Percentiles rank a stretch among this genome's conserved stretches.
phyloP scores from a whole-genome alignment of 2,113 vertebrate species.

The Aegotheles bennettii region DNA sequence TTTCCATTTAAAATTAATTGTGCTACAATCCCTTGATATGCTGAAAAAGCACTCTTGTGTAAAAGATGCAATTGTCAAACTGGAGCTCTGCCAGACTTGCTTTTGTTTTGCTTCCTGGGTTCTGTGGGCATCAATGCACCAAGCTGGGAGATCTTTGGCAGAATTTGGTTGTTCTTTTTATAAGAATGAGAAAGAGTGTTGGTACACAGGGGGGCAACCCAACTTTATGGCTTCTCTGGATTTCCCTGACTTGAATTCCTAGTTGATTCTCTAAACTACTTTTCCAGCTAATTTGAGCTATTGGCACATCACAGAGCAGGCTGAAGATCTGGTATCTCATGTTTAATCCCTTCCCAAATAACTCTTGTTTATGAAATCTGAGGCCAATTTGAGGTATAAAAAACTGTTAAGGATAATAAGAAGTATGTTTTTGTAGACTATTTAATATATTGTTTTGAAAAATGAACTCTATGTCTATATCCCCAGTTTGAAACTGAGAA shows the following conservation, averaged over 20 bases:
- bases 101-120: not conserved
- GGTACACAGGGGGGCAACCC: not conserved
- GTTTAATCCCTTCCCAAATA: not conserved
- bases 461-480: not conserved
- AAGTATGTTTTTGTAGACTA: not conserved
- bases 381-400: not conserved
- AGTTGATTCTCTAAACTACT: not conserved
- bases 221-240: not conserved
- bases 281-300: not conserved
- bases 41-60: not conserved
- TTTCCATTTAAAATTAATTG: not conserved
- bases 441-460: not conserved
- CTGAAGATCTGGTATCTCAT: not conserved
- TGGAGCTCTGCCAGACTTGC: not conserved
- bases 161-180: not conserved
- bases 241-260: not conserved
- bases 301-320: not conserved
- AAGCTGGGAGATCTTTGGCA: not conserved
- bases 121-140: not conserved
- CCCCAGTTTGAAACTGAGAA: not conserved
- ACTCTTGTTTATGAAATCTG: not conserved
- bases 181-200: not conserved
- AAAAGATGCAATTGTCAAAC: not conserved
- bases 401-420: not conserved
- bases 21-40: not conserved